Conservation (phyloP, 2,888 invertebrate species). For the Xiphydria camelus region DNA sequence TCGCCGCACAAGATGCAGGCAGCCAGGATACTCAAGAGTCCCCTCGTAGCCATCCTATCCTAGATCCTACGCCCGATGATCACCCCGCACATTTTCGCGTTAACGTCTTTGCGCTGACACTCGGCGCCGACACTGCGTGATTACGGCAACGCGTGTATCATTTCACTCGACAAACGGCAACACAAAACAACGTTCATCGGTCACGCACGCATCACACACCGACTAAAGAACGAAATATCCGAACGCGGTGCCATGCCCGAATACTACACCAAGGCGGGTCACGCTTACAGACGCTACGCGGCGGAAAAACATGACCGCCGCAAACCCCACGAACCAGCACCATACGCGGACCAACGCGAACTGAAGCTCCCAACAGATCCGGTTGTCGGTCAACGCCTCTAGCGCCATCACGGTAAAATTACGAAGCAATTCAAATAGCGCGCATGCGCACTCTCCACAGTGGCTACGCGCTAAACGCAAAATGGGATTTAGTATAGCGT, state of each 20-base stretch:
- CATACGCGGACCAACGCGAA: too few relatives aligned
- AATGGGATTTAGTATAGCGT: too few relatives aligned
- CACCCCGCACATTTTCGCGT: constrained; percentile 28
- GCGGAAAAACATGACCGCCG: too few relatives aligned
- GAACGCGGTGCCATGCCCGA: constrained; percentile 26
- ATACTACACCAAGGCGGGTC: too few relatives aligned
- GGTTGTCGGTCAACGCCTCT: too few relatives aligned
- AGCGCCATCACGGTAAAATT: too few relatives aligned
- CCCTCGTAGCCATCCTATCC: constrained; percentile 43
- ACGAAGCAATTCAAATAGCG: too few relatives aligned
- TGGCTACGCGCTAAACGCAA: too few relatives aligned
- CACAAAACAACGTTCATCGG: not conserved
- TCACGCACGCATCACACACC: constrained; percentile 11
- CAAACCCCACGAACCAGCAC: too few relatives aligned
- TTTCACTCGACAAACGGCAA: not conserved
- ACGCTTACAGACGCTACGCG: too few relatives aligned
- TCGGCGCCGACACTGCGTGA: constrained; percentile 4
- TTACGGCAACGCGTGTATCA: not conserved
- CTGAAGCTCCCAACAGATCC: too few relatives aligned
- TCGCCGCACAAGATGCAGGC: constrained; percentile 32
- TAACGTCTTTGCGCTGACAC: constrained; percentile 7
- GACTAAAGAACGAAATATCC: constrained; percentile 16
- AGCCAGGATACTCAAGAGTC: constrained; percentile 33
- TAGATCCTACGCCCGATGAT: constrained; percentile 23
- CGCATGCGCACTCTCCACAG: too few relatives aligned